Conservation (phyloP, 1,140 invertebrate species). For the Nebria ingens region DNA sequence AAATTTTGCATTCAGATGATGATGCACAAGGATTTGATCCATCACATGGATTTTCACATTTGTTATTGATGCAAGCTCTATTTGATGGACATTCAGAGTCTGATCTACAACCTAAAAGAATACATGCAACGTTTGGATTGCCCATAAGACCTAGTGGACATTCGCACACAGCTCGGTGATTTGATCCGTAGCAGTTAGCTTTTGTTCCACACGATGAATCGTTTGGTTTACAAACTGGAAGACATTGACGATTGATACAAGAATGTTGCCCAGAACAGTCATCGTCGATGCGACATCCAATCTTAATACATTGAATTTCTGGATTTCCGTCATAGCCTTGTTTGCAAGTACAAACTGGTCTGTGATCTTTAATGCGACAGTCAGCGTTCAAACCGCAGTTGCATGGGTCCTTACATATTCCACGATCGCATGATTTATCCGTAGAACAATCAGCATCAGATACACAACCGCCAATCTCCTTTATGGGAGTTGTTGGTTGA, state of each 20-base stretch:
- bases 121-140: conserved; percentile 65
- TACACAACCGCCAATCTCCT: conserved; percentile 55
- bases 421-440: conserved; percentile 67
- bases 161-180: conserved; percentile 70
- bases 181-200: conserved; percentile 63
- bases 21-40: conserved; percentile 52
- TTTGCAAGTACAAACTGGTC: conserved; percentile 72
- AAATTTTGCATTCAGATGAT: conserved; percentile 61
- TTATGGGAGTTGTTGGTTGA: conserved; percentile 53
- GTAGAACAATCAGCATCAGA: conserved; percentile 63
- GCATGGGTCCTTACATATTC: conserved; percentile 71
- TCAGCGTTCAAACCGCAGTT: conserved; percentile 69
- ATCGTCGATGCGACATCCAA: conserved; percentile 59
- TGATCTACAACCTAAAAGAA: conserved; percentile 62
- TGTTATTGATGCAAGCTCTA: conserved; percentile 67
- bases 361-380: conserved; percentile 69
- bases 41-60: conserved; percentile 67
- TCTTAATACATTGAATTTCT: conserved; percentile 58
- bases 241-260: conserved; percentile 68
- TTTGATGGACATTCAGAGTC: conserved; percentile 64
- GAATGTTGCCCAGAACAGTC: conserved; percentile 67
- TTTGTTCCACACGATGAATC: conserved; percentile 54
- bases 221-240: conserved; percentile 62
- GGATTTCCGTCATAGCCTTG: conserved; percentile 73
- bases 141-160: conserved; percentile 70